These are phyloP conservation scores for Penelope pileata DNA, from an alignment of 2,113 vertebrate species.

Conservation along the genomic window DNA sequence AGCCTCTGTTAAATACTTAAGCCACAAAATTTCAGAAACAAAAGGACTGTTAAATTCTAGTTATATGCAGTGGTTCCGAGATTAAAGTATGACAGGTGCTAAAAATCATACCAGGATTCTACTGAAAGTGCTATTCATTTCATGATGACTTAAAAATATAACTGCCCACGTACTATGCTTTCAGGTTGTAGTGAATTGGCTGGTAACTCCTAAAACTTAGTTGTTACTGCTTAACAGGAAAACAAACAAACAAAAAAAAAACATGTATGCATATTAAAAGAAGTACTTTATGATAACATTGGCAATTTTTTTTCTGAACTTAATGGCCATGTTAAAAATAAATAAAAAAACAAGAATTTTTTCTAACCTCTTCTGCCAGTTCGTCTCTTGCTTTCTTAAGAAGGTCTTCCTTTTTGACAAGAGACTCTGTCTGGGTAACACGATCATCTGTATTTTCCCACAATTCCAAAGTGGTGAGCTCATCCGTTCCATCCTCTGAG, in stretches of 20 bases:
- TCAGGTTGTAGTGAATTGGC: not conserved
- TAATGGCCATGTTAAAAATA: not conserved
- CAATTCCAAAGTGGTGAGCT: not conserved
- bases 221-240: not conserved
- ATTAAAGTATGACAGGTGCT: not conserved
- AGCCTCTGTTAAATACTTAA: not conserved
- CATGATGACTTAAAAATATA: not conserved
- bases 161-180: not conserved
- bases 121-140: not conserved
- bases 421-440: not conserved
- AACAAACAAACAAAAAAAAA: not conserved
- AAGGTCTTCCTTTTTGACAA: not conserved
- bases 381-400: slow-evolving; percentile 60
- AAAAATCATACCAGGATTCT: not conserved
- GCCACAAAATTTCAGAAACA: not conserved
- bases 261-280: fast-evolving
- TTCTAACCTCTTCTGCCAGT: slow-evolving; percentile 75
- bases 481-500: not conserved
- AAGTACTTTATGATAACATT: not conserved
- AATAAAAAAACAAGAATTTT: not conserved
- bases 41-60: not conserved
- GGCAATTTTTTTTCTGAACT: not conserved
- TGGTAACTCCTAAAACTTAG: not conserved
- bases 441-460: not conserved
- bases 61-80: not conserved